Base-by-base conservation (phyloP, 1,140 invertebrate genomes). In the Hypothenemus hampei region DNA sequence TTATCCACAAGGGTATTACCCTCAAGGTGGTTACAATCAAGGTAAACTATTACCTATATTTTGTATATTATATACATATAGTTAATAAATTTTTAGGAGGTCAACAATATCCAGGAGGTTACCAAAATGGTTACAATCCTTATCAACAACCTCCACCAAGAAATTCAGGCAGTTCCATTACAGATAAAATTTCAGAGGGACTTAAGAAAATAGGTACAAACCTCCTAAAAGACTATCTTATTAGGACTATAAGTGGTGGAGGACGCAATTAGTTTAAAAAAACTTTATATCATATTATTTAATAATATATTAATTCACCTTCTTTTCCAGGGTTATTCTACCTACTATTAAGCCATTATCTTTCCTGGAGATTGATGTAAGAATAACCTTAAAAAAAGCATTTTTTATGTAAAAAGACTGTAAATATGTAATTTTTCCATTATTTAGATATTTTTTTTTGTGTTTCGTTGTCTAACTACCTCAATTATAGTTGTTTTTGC, bases 271-370 rank as follows among this genome's bases (percentile, higher is more conserved):
- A 56, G 33, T 15, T 16, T 29, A 26, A 4, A 8, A 35, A 2
- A 29, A n/a, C 26, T 29, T 29, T 29, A 29, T 29, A 7, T 29
- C 6, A 7, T 29, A 29, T n/a, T n/a, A n/a, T 29, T 29, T 29
- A 29, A n/a, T n/a, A n/a, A n/a, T 29, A 29, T 29, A 29, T 8
- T 24, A 37, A 18, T 49, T 53, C 8, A 24, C 37, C 35, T 36
- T 54, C 37, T 58, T 55, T 61, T 61, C 37, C 60, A 61, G 60
- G 60, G 60, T 58, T 61, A 61, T 61, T 61, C 55, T 61, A 56
- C 53, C 31, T 53, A 33, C 16, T 57, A 36, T 15, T 52, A 53
- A 46, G 43, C 43, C 57, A 48, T 53, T 60, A 43, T 47, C 50
- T 57, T 57, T 43, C 55, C 36, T 57, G 54, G 49, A 60, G 41